These are phyloP conservation scores for Ichneumon xanthorius DNA, from an alignment of 2,888 invertebrate species.

Conservation along the genomic window DNA sequence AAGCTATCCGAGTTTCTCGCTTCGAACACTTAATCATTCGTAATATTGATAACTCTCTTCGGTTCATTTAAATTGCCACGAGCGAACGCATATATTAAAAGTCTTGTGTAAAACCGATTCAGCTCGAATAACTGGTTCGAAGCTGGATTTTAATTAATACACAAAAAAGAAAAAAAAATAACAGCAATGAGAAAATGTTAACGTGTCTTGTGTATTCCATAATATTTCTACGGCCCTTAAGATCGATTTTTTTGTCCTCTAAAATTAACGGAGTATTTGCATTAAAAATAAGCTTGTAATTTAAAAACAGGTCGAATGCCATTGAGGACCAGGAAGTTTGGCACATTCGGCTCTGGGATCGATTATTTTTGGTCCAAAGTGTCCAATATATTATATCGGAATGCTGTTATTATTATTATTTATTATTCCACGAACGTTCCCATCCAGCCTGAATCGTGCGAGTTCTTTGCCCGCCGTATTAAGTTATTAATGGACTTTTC, in stretches of 20 bases:
- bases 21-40: slow-evolving; percentile 53
- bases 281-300: not conserved
- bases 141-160: slow-evolving; percentile 31
- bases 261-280: not conserved
- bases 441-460: slow-evolving; percentile 36
- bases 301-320: not conserved
- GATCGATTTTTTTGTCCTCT: not conserved
- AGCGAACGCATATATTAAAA: slow-evolving; percentile 41
- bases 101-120: not conserved
- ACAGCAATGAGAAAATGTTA: not conserved
- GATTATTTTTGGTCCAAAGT: slow-evolving; percentile 17
- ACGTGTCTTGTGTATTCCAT: not conserved
- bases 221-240: not conserved
- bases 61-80: slow-evolving; percentile 41
- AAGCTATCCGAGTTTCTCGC: slow-evolving; percentile 55
- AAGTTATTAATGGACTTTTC: slow-evolving; percentile 82
- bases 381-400: slow-evolving; percentile 32
- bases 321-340: not conserved
- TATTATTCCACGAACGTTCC: slow-evolving; percentile 60
- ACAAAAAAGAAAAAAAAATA: not conserved
- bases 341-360: slow-evolving; percentile 26
- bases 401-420: slow-evolving; percentile 19
- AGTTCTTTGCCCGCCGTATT: slow-evolving; percentile 66
- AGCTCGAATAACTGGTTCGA: slow-evolving; percentile 21
- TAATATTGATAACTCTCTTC: slow-evolving; percentile 62